A percentile compares a stretch with the other conserved stretches of the same genome.
phyloP scores from a whole-genome alignment of 2,888 invertebrate species.

The Drosophila lacicola region DNA sequence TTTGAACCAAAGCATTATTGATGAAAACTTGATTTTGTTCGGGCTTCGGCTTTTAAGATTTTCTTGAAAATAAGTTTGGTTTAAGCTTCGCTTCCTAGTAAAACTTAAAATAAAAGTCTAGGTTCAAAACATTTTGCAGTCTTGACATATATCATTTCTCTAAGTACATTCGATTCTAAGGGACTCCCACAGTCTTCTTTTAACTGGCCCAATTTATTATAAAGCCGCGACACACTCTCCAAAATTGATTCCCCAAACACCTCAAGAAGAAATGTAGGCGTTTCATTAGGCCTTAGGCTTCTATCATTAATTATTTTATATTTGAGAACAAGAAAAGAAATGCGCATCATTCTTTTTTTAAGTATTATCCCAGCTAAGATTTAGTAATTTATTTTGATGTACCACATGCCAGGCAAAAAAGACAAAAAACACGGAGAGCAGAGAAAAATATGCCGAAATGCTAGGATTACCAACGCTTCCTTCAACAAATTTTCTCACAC shows the following conservation, averaged over 20 bases:
- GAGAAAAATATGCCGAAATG: constrained; percentile 22
- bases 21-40: too few species aligned
- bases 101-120: too few species aligned
- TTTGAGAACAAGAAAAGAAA: constrained; percentile 8
- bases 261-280: constrained; percentile 38
- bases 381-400: constrained; percentile 68
- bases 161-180: neutral
- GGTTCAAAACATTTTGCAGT: too few species aligned
- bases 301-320: constrained; percentile 54
- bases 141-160: too few species aligned
- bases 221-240: neutral
- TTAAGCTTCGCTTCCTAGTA: too few species aligned
- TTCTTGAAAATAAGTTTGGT: too few species aligned
- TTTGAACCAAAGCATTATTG: too few species aligned
- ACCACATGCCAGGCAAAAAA: constrained; percentile 71
- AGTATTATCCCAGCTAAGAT: constrained; percentile 64
- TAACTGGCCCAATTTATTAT: constrained; percentile 27
- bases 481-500: constrained; percentile 66
- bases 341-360: constrained; percentile 22
- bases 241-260: constrained; percentile 14
- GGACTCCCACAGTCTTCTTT: constrained; percentile 14
- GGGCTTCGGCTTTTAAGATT: too few species aligned
- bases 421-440: neutral
- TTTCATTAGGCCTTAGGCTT: constrained; percentile 39
- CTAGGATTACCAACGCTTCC: constrained; percentile 61